Evolutionary conservation across 2,888 invertebrate species (phyloP), one percentile per base, ranked within the genome.

Genomic region (Ctena decussata): DNA sequence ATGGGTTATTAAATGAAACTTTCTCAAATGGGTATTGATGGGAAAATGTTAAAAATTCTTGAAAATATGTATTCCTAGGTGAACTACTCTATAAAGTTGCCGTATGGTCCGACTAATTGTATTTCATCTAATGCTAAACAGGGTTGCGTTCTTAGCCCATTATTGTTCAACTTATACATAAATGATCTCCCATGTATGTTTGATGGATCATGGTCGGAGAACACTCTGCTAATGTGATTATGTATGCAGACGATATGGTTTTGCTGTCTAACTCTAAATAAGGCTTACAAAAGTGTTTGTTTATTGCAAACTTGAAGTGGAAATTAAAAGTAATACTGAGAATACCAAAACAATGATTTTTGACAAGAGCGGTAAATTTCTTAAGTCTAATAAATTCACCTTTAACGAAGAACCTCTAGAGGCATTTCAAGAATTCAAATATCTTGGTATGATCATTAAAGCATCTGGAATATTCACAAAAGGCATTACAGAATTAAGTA

Each of bases 181-280:
- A 70, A 80, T 57, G 71, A 76, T 53, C 11, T 80, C 11, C 75
- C 76, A n/a, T 21, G 35, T 27, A 44, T 30, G 8, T 37, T 73
- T 0, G 3, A 37, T 35, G 35, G 1, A 24, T 1, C 24, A n/a
- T 37, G n/a, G 18, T 70, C 30, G 57, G 57, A 1, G 41, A 69
- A 5, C 21, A 44, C 0, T 37, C 65, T 18, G 12, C 69, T 46
- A 77, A 70, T 44, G 46, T 35, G 24, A 24, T 82, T 15, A 37
- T 75, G 15, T 83, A 74, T 60, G 75, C 78, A 49, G 78, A 78
- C 65, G 78, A 75, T 57, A 46, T 79, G 21, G 71, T 79, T 15
- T 30, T 83, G 18, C n/a, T 83, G 32, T 79, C 71, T 24, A 44
- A 74, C 11, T 74, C 70, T 18, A 37, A 70, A 35, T 8, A 49